Conservation (phyloP, 2,888 invertebrate genomes). For the Serripes groenlandicus region DNA sequence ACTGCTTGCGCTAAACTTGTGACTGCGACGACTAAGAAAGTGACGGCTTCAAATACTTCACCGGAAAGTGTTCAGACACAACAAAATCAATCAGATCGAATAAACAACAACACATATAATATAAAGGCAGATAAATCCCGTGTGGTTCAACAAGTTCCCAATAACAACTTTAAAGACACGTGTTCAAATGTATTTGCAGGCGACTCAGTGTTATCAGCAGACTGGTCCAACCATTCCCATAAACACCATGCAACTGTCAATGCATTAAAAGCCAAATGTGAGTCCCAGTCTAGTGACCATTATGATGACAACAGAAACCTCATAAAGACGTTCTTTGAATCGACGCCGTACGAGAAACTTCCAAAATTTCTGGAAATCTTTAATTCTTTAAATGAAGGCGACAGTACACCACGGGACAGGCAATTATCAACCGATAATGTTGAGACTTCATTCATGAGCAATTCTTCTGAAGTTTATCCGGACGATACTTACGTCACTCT, state of each 20-base stretch:
- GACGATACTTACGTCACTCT: neutral
- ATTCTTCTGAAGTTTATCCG: neutral
- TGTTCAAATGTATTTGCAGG: slow-evolving; percentile 37
- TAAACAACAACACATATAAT: slow-evolving; percentile 19
- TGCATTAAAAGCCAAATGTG: neutral
- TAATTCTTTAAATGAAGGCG: neutral
- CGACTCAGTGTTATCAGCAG: slow-evolving; percentile 40
- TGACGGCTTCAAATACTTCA: neutral
- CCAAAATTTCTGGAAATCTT: slow-evolving; percentile 35
- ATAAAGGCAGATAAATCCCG: slow-evolving; percentile 1
- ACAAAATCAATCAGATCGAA: neutral
- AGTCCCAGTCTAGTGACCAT: neutral
- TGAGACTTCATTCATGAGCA: slow-evolving; percentile 3
- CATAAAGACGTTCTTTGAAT: neutral
- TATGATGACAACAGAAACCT: slow-evolving; percentile 22
- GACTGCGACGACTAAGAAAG: neutral
- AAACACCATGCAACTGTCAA: neutral
- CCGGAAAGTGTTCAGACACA: neutral
- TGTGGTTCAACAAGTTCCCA: neutral
- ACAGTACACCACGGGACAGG: neutral
- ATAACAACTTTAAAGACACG: neutral
- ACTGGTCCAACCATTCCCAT: slow-evolving; percentile 47
- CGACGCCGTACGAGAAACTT: slow-evolving; percentile 16
- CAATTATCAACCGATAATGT: neutral
- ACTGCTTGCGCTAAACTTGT: slow-evolving; percentile 88